Base-by-base conservation (phyloP, 2,113 vertebrate genomes). In the Trochalopteron elliotii region DNA sequence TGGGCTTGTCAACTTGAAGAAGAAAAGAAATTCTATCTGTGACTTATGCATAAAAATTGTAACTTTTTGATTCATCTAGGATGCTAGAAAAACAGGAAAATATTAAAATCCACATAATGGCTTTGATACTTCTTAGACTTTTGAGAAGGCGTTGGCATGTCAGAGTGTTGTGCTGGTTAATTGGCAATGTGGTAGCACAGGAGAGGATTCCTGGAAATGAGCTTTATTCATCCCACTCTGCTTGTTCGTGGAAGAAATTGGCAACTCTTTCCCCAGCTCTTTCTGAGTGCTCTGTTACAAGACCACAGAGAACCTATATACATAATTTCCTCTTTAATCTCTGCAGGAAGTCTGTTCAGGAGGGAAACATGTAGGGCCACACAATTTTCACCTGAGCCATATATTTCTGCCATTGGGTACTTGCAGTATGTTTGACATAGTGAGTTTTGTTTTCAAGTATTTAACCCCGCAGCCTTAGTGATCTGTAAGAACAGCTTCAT, bases 391-490 rank as follows among this genome's bases (percentile, higher is more conserved):
- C 49, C 76, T 78, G 35, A 83, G 55, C 33, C 18, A 16, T 76
- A 1, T 42, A 86, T 44, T 86, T 92, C 79, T 83, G n/a, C 23
- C 40, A 39, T 18, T 12, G 4, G 20, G 45, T 70, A n/a, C 50
- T 18, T 53, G 59, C 45, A 57, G 4, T n/a, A 23, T 37, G 71
- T 65, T 68, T 74, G 68, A 81, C 74, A 59, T 5, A 0, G 3
- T 23, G 35, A 79, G 40, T 52, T 92, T 87, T 0, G 4, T 77
- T 88, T 79, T 52, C 53, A 71, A 31, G 7, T 56, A 55, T 79
- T 85, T 76, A 65, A 71, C 30, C 61, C 27, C 0, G 0, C 10
- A 77, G 55, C 45, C 31, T 37, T n/a, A 52, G 40, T 16, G 10
- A 72, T 53, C 31, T 72, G 30, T 79, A 63, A 71, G 39, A 94